phyloP scores from a whole-genome alignment of 2,797 vertebrate species.

The Thalassophryne amazonica region DNA sequence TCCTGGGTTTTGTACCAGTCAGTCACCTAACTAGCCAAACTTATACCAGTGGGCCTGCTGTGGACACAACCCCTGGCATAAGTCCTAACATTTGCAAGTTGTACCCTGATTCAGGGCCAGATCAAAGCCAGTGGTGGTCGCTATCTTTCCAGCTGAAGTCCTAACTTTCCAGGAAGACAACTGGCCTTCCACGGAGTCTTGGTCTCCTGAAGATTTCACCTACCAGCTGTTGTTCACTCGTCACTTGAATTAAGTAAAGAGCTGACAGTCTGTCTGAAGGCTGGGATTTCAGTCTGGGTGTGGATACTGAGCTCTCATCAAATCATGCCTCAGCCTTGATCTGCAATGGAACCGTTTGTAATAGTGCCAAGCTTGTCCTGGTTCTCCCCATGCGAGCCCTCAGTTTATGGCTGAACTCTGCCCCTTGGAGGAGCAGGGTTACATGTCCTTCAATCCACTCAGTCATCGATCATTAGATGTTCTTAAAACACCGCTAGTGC shows the following conservation, averaged over 20 bases:
- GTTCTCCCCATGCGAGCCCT: conserved; percentile 34
- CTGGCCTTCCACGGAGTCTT: no score
- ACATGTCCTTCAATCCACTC: conserved; percentile 4
- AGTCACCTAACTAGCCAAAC: no score
- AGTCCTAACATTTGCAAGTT: no score
- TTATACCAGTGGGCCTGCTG: no score
- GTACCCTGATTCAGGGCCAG: no score
- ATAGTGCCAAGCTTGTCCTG: conserved; percentile 34
- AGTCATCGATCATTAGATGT: conserved; percentile 33
- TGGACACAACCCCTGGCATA: no score
- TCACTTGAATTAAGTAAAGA: conserved; percentile 56
- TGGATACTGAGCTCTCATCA: conserved; percentile 11
- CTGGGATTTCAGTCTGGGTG: conserved; percentile 11
- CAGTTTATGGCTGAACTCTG: background rate
- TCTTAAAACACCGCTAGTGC: conserved; percentile 44
- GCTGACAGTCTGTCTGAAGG: conserved; percentile 22
- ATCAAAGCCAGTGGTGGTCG: no score
- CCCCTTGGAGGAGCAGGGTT: background rate
- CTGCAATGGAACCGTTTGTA: conserved; percentile 30
- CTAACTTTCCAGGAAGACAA: no score
- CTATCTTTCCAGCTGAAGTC: no score
- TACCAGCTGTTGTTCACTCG: conserved; percentile 36
- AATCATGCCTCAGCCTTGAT: conserved; percentile 35
- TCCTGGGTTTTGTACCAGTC: no score
- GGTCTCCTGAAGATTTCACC: background rate